phyloP scores from a whole-genome alignment of 2,888 invertebrate genomes.

The Hyalella azteca region DNA sequence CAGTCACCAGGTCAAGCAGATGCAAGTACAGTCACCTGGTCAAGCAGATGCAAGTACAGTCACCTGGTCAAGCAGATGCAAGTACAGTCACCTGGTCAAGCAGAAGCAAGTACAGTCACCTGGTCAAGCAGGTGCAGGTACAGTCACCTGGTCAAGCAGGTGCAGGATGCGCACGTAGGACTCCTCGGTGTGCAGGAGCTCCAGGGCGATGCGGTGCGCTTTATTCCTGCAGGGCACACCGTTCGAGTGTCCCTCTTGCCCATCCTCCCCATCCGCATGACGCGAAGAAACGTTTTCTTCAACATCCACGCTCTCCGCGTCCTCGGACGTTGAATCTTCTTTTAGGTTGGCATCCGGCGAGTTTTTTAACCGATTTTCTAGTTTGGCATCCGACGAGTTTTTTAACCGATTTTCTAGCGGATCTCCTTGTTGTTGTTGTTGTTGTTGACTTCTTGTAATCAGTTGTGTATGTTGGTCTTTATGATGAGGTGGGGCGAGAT shows the following conservation, averaged over 20 bases:
- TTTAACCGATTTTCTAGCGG: background rate
- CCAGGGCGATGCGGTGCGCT: constrained; percentile 67
- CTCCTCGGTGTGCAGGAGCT: constrained; percentile 70
- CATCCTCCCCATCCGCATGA: background rate
- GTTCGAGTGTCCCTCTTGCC: background rate
- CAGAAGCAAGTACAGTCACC: background rate
- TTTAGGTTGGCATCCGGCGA: background rate
- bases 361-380: background rate
- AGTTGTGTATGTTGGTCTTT: background rate
- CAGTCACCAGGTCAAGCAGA: background rate
- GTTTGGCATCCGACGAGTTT: background rate
- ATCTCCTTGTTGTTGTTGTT: background rate
- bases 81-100: constrained; percentile 10
- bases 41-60: background rate
- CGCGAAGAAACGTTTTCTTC: background rate
- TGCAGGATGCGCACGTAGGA: constrained; percentile 70
- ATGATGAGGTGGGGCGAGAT: constrained; percentile 32
- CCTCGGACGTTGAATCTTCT: background rate
- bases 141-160: constrained; percentile 70
- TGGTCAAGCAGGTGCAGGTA: too few relatives aligned
- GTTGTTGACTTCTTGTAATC: background rate
- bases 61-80: background rate
- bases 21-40: background rate
- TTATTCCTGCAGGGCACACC: constrained; percentile 56
- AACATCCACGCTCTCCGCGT: background rate